Evolutionary conservation across 2,797 vertebrate species (phyloP).

Genomic region (Urocyon cinereoargenteus): DNA sequence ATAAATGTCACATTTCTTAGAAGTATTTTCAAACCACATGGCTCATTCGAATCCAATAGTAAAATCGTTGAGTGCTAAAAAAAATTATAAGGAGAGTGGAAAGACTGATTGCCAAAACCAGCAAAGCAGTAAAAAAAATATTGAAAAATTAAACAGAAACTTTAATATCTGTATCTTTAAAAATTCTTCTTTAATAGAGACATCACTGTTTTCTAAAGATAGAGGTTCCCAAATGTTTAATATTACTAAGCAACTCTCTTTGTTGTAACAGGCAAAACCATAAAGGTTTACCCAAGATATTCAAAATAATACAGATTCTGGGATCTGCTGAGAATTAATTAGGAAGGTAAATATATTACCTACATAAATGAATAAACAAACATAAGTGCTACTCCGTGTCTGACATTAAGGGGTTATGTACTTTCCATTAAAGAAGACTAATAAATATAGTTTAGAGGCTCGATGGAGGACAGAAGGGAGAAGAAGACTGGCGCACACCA

Average conservation of each 20-base stretch:
- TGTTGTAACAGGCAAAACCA: slow-evolving; percentile 36
- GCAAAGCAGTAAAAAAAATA: slow-evolving; percentile 1
- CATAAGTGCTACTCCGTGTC: slow-evolving; percentile 60
- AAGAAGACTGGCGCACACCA: slow-evolving; percentile 80
- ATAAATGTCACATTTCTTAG: slow-evolving; percentile 34
- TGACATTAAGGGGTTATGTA: slow-evolving; percentile 41
- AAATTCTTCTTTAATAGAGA: slow-evolving; percentile 60
- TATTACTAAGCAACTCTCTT: neutral
- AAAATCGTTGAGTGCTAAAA: slow-evolving; percentile 17
- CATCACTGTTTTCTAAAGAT: neutral
- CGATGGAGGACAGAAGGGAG: slow-evolving; percentile 28
- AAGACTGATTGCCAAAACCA: neutral
- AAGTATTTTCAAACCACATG: slow-evolving; percentile 50
- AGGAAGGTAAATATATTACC: slow-evolving; percentile 76
- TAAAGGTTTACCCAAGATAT: neutral
- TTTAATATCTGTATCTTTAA: slow-evolving; percentile 33
- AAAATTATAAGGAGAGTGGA: neutral
- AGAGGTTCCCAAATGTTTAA: slow-evolving; percentile 50
- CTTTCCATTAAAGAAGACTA: slow-evolving; percentile 28
- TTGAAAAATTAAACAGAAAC: slow-evolving; percentile 60
- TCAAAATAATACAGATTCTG: slow-evolving; percentile 29
- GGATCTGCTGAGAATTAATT: slow-evolving; percentile 55
- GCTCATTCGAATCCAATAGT: slow-evolving; percentile 11
- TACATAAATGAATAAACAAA: slow-evolving; percentile 77
- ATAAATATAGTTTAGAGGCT: slow-evolving; percentile 70